phyloP scores from a whole-genome alignment of 2,888 invertebrate species.

The Horisme vitalbata region DNA sequence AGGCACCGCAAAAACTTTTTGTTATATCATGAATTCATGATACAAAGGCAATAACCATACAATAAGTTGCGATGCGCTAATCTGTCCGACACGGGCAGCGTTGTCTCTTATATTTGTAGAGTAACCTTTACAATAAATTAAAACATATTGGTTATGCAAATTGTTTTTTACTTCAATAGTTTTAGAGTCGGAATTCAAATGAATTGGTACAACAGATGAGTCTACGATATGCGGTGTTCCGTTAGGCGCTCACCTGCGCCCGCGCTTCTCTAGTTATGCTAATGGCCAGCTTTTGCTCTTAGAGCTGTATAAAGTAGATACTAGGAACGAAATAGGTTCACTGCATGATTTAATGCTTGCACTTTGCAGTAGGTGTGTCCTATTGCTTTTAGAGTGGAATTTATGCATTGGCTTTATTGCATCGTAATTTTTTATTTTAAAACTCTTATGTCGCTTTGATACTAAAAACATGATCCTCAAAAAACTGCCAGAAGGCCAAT shows the following conservation, averaged over 20 bases:
- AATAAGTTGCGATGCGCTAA: conserved; percentile 69
- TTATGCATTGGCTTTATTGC: conserved; percentile 14
- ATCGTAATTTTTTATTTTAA: background rate
- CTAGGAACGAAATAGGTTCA: conserved; percentile 54
- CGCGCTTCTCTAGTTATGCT: conserved; percentile 80
- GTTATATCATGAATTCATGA: conserved; percentile 51
- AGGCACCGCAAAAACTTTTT: conserved; percentile 54
- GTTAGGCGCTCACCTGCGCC: conserved; percentile 78
- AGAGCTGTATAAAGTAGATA: conserved; percentile 46
- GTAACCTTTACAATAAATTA: conserved; percentile 56
- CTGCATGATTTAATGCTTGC: conserved; percentile 45
- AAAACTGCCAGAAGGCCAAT: no score
- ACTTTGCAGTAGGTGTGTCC: conserved; percentile 34
- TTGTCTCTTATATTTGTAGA: conserved; percentile 65
- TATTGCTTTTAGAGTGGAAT: conserved; percentile 42
- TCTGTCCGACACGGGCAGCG: conserved; percentile 63
- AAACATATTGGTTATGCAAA: conserved; percentile 42
- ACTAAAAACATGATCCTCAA: no score
- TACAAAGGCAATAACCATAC: conserved; percentile 61
- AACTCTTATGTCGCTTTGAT: no score
- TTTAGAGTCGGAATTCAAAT: conserved; percentile 60
- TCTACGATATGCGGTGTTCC: conserved; percentile 66
- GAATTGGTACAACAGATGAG: conserved; percentile 53
- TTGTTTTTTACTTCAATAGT: conserved; percentile 45
- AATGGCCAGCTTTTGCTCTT: conserved; percentile 66